Evolutionary conservation across 1,140 invertebrate genomes (phyloP).

Genomic region (Meloidogyne hapla): DNA sequence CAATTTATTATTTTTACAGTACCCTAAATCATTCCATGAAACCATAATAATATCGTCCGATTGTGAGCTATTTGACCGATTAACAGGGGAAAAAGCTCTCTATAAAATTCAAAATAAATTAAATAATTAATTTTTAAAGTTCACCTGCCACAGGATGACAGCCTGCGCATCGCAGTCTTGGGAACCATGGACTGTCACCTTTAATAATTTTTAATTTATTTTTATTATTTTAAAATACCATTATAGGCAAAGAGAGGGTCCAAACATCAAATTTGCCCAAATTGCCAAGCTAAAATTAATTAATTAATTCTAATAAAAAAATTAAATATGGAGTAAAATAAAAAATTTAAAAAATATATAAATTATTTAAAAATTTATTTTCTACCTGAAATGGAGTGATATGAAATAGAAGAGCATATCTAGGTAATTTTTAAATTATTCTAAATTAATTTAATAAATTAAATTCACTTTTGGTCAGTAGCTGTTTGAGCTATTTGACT

Average conservation of each 20-base stretch:
- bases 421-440: background rate
- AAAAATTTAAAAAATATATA: no score
- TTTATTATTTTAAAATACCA: slow-evolving; percentile 47
- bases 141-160: slow-evolving; percentile 60
- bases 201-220: background rate
- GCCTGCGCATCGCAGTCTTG: slow-evolving; percentile 64
- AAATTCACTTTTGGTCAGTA: slow-evolving; percentile 57
- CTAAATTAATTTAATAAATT: background rate
- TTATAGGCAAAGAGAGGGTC: slow-evolving; percentile 61
- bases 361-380: no score
- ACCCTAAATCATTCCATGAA: slow-evolving; percentile 48
- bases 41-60: slow-evolving; percentile 56
- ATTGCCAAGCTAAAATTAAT: slow-evolving; percentile 54
- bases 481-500: slow-evolving; percentile 51
- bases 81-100: slow-evolving; percentile 60
- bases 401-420: slow-evolving; percentile 61
- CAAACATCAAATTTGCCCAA: slow-evolving; percentile 64
- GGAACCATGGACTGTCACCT: slow-evolving; percentile 59
- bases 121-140: background rate
- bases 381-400: slow-evolving; percentile 57
- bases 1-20: background rate
- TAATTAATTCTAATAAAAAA: background rate
- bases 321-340: background rate
- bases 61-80: slow-evolving; percentile 36
- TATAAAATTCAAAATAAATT: background rate